Conservation (phyloP, 2,797 vertebrate genomes). For the Podargus strigoides region DNA sequence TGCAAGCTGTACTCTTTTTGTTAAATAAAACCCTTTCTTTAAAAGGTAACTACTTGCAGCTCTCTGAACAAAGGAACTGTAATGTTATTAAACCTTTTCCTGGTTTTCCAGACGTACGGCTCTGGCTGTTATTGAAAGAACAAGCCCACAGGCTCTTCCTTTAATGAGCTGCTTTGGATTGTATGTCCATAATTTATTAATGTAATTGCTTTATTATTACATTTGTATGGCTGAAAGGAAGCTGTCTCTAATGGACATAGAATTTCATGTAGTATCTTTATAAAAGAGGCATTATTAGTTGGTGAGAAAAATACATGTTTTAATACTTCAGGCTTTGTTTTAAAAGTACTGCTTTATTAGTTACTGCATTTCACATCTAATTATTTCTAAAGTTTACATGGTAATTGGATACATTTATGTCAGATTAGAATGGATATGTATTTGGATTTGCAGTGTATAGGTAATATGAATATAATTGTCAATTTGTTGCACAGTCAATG, state of each 20-base stretch:
- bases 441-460: constrained; percentile 69
- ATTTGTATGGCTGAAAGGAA: constrained; percentile 68
- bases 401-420: constrained; percentile 9
- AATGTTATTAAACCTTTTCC: constrained; percentile 67
- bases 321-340: constrained; percentile 50
- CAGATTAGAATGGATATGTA: constrained; percentile 51
- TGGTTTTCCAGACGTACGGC: constrained; percentile 54
- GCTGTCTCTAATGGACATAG: constrained; percentile 58
- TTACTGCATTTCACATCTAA: neutral
- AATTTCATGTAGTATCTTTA: constrained; percentile 60
- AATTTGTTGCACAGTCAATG: neutral
- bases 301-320: constrained; percentile 35
- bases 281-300: constrained; percentile 48
- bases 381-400: constrained; percentile 26
- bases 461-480: constrained; percentile 32
- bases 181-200: constrained; percentile 71
- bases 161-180: constrained; percentile 68
- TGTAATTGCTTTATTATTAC: constrained; percentile 70
- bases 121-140: constrained; percentile 64
- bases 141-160: constrained; percentile 66
- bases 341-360: constrained; percentile 24
- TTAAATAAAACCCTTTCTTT: constrained; percentile 41
- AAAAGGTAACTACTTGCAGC: constrained; percentile 52
- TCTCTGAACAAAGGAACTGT: constrained; percentile 52
- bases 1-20: constrained; percentile 16